A percentile compares a stretch with the other conserved stretches of the same genome.
These are phyloP conservation scores for Planiliza haematocheilus DNA, from an alignment of 2,113 vertebrate genomes.

Conservation along the genomic window DNA sequence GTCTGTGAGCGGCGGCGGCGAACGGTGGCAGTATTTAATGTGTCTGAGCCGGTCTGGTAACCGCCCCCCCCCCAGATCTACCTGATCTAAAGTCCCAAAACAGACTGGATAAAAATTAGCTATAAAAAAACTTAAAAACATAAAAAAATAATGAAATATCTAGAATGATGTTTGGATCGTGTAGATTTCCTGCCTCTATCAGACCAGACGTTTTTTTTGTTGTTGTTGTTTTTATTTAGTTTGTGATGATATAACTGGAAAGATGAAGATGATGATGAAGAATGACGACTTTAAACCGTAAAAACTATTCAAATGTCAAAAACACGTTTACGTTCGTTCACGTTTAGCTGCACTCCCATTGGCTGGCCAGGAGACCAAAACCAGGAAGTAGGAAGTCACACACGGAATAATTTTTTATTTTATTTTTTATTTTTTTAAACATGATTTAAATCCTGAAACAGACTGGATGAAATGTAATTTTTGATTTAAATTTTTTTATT, in stretches of 20 bases:
- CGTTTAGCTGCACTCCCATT: no score
- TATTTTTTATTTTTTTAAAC: no score
- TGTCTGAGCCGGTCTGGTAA: slow-evolving; percentile 54
- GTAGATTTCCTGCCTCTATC: slow-evolving; percentile 28
- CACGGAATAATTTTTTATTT: no score
- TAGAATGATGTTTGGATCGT: background rate
- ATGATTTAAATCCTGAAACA: no score
- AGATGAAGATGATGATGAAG: slow-evolving; percentile 29
- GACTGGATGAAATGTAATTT: no score
- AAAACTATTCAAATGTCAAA: no score
- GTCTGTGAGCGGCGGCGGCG: slow-evolving; percentile 60
- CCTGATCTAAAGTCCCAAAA: slow-evolving; percentile 31
- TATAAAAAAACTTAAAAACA: no score
- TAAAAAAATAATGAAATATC: background rate
- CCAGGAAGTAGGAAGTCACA: no score
- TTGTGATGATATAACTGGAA: slow-evolving; percentile 64
- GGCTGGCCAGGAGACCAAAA: no score
- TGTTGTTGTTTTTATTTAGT: slow-evolving; percentile 22
- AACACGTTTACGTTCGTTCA: no score
- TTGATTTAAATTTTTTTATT: no score
- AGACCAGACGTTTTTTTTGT: slow-evolving; percentile 39
- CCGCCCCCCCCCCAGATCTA: slow-evolving; percentile 27
- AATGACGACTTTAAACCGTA: slow-evolving; percentile 42
- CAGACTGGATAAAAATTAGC: slow-evolving; percentile 1
- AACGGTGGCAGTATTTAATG: slow-evolving; percentile 62